These are phyloP conservation scores for Smithornis capensis DNA, from an alignment of 2,113 vertebrate species.

Conservation along the genomic window DNA sequence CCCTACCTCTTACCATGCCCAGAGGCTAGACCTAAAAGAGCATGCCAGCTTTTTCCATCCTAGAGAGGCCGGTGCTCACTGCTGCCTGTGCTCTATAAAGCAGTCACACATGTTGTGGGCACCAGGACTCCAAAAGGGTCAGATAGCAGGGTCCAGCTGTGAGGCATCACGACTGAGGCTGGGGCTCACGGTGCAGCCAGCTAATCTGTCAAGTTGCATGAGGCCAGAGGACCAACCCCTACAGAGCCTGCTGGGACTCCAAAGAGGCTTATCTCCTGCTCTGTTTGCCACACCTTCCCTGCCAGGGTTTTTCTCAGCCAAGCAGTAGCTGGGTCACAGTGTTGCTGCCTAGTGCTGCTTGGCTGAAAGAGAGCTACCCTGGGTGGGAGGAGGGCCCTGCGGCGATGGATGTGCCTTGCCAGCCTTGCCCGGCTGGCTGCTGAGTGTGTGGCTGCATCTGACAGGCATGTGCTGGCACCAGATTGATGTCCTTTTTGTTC, in stretches of 20 bases:
- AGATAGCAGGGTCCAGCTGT: background rate
- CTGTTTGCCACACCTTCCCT: background rate
- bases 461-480: slow-evolving; percentile 24
- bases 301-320: background rate
- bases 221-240: background rate
- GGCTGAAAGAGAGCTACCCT: background rate
- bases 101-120: background rate
- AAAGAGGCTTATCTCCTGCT: background rate
- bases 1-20: background rate
- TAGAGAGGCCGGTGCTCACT: background rate
- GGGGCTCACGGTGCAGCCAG: background rate
- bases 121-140: background rate
- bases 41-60: background rate
- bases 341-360: background rate
- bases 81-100: background rate
- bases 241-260: background rate
- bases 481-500: slow-evolving; percentile 69
- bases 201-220: background rate
- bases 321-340: background rate
- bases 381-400: background rate
- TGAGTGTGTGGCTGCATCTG: background rate
- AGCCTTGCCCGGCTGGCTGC: background rate
- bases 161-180: background rate
- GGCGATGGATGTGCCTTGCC: background rate
- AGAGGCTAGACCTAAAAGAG: background rate